Evolutionary conservation across 2,888 invertebrate species (phyloP).

Genomic region (Spisula subtruncata): DNA sequence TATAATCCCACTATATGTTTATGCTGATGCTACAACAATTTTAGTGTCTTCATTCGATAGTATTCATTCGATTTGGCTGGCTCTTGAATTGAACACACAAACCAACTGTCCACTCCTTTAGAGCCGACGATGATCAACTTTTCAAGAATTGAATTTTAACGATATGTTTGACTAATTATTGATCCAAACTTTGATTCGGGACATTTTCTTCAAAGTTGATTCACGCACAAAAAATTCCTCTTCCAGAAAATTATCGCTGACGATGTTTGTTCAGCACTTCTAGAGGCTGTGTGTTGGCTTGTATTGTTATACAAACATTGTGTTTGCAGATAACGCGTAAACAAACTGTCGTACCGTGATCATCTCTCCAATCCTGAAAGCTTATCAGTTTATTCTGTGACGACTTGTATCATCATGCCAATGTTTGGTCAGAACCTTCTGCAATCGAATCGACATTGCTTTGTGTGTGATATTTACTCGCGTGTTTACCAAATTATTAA

Average conservation of each 20-base stretch:
- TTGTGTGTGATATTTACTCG: neutral
- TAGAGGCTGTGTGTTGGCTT: neutral
- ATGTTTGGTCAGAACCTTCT: neutral
- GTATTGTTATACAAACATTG: neutral
- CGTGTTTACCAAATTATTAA: neutral
- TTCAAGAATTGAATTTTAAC: no score
- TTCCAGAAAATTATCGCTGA: neutral
- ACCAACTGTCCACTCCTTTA: no score
- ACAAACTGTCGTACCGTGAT: neutral
- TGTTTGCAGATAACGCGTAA: neutral
- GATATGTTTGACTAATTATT: neutral
- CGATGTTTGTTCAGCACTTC: slow-evolving; percentile 8
- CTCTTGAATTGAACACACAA: no score
- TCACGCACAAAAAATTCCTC: neutral
- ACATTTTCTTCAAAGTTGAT: neutral
- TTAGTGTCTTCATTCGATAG: no score
- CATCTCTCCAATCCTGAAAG: neutral
- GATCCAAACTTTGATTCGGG: neutral
- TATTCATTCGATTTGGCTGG: no score
- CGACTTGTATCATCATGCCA: neutral
- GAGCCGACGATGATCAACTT: no score
- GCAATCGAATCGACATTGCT: neutral
- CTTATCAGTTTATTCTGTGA: neutral
- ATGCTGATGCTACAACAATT: no score
- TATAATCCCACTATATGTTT: no score